Evolutionary conservation across 1,140 invertebrate genomes (phyloP).

Genomic region (Drosophila asahinai): DNA sequence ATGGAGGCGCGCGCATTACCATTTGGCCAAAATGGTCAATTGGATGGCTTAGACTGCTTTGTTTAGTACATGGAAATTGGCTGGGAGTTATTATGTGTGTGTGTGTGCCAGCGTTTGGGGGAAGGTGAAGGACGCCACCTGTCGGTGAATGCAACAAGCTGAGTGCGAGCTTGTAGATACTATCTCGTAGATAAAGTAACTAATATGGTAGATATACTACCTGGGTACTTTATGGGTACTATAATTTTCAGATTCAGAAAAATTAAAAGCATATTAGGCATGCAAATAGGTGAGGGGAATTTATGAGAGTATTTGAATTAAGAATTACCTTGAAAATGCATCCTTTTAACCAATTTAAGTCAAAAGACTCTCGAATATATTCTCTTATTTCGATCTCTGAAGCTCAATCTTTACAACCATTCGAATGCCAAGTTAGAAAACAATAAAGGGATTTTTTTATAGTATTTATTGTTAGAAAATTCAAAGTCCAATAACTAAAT

Average conservation of each 20-base stretch:
- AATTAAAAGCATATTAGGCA: not conserved
- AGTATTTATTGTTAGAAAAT: no score
- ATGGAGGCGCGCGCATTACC: slow-evolving; percentile 69
- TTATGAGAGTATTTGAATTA: no score
- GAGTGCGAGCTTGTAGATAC: slow-evolving; percentile 7
- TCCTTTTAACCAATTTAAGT: no score
- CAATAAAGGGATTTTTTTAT: no score
- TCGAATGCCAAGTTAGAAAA: no score
- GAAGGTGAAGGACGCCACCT: slow-evolving; percentile 20
- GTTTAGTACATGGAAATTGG: slow-evolving; percentile 18
- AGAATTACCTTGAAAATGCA: no score
- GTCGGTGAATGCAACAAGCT: slow-evolving; percentile 20
- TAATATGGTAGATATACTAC: not conserved
- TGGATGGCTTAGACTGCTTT: slow-evolving; percentile 47
- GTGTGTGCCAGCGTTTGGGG: not conserved
- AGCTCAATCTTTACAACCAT: no score
- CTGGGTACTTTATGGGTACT: no score
- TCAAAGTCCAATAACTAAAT: no score
- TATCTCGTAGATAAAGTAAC: slow-evolving; percentile 1
- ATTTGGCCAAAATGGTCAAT: slow-evolving; percentile 69
- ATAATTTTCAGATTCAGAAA: not conserved
- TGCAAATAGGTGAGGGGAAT: not conserved
- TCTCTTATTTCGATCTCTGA: no score
- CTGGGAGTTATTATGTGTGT: slow-evolving; percentile 5
- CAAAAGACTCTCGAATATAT: no score